Base-by-base conservation (phyloP, 2,113 vertebrate genomes). In the Cariama cristata region DNA sequence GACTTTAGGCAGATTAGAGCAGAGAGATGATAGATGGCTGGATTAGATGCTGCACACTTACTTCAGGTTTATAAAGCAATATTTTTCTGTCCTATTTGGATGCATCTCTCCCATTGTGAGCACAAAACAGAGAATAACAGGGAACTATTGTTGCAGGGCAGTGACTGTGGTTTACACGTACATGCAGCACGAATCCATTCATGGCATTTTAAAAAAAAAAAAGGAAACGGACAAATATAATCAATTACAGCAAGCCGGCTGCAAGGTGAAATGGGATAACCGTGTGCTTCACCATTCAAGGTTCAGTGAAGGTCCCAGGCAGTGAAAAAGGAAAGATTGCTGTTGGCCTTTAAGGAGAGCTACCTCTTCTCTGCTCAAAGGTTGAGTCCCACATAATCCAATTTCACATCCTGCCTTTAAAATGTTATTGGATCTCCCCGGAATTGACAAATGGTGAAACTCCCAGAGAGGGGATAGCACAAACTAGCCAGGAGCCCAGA, bases 351-450 rank as follows among this genome's bases (percentile, higher is more conserved):
- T 85, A 18, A 83, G 86, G 67, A 88, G 77, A 90, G 42, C 33
- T 79, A 52, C 94, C 63, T 63, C 49, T 84, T 55, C 67, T 73
- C 63, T 90, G 79, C 88, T 92, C 72, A 23, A 35, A 94, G 80
- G 52, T 52, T 86, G 81, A 82, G 89, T 60, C 69, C 86, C 84
- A 64, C 12, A 2, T 93, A 97, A 97, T 95, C 88, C 95, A 91
- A 79, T 98, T 98, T 97, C 90, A 88, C 91, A 85, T 84, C 77
- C 86, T 81, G 95, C 77, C 88, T 88, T 93, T 84, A 47, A 93
- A 85, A 75, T 35, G 30, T 81, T 93, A 73, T 84, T 97, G 88
- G 68, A 81, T 88, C 88, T 93, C 96, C 80, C 77, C 60, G 71
- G 95, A 91, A 96, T 12, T 94, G 77, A 69, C 83, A 69, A 80